phyloP scores from a whole-genome alignment of 2,797 vertebrate species.

The Prunella strophiata region DNA sequence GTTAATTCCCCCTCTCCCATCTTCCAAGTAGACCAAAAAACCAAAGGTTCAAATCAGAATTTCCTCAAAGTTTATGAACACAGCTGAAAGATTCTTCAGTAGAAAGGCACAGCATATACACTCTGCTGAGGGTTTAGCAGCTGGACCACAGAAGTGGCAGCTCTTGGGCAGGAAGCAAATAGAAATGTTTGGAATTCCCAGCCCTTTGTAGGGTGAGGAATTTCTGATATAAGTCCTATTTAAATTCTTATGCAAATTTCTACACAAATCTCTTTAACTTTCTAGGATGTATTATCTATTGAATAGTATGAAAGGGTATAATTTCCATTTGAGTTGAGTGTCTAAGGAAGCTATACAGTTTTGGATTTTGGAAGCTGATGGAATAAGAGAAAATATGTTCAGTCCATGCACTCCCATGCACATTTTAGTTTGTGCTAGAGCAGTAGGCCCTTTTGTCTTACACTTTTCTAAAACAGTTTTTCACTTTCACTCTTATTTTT shows the following conservation, averaged over 20 bases:
- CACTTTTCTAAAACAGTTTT: background rate
- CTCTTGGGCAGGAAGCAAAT: background rate
- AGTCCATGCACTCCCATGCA: background rate
- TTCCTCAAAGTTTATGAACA: background rate
- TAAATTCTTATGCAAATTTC: background rate
- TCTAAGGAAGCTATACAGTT: background rate
- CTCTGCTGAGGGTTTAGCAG: background rate
- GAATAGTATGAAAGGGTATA: background rate
- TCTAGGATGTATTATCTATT: background rate
- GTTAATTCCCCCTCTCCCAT: background rate
- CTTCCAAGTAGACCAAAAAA: background rate
- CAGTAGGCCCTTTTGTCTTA: background rate
- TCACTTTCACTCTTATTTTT: background rate
- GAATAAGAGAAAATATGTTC: background rate
- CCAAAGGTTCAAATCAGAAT: background rate
- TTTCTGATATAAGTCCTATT: background rate
- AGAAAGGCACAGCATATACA: background rate
- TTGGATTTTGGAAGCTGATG: background rate
- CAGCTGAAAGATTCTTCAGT: background rate
- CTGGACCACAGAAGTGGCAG: background rate
- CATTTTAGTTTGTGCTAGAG: background rate
- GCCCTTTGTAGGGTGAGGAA: background rate
- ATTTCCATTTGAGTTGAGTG: background rate
- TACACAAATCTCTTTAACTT: background rate
- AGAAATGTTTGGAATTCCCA: background rate